Conservation (phyloP, 2,113 vertebrate species). For the Ciconia stormi region DNA sequence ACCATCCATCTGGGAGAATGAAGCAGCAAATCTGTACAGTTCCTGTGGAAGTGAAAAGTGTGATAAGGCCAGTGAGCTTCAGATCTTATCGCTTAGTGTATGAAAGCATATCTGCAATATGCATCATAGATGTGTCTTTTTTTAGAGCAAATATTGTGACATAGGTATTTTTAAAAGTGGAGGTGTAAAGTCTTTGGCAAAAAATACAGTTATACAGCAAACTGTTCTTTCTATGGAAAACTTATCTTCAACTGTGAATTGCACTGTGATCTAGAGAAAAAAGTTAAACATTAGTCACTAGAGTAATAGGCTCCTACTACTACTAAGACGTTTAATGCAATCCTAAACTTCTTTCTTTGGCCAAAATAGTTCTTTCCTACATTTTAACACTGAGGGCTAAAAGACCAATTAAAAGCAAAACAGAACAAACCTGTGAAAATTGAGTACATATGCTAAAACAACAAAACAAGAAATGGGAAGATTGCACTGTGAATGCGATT, state of each 20-base stretch:
- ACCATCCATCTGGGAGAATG: not conserved
- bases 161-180: not conserved
- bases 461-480: not conserved
- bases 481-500: not conserved
- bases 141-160: not conserved
- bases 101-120: not conserved
- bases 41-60: not conserved
- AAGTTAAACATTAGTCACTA: not conserved
- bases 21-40: not conserved
- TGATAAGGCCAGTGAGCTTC: not conserved
- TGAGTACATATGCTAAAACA: not conserved
- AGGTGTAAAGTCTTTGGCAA: not conserved
- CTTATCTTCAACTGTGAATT: not conserved
- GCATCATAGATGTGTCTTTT: accelerated
- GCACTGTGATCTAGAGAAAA: not conserved
- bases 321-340: not conserved
- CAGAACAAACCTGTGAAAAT: not conserved
- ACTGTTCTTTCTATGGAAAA: not conserved
- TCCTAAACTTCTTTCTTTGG: not conserved
- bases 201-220: not conserved
- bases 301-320: not conserved
- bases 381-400: not conserved
- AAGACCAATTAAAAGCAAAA: not conserved
- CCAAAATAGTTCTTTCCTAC: not conserved
- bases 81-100: not conserved